Evolutionary conservation across 2,888 invertebrate genomes (phyloP).

Genomic region (Mamestra brassicae): DNA sequence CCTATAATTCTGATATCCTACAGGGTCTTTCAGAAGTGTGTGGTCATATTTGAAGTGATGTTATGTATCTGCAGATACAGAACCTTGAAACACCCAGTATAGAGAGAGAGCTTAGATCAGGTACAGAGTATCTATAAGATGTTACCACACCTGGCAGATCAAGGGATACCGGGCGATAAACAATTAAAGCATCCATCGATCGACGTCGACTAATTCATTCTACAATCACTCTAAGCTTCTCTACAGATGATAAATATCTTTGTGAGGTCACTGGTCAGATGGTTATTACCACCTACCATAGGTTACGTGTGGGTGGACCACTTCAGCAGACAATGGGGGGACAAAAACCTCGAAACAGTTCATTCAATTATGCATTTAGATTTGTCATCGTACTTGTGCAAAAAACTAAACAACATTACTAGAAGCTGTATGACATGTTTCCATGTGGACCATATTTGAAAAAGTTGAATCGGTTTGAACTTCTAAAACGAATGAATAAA

Average conservation of each 20-base stretch:
- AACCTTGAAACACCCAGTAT: too few relatives aligned
- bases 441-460: neutral
- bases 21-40: too few relatives aligned
- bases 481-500: neutral
- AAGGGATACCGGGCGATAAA: too few relatives aligned
- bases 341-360: constrained; percentile 2
- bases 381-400: constrained; percentile 14
- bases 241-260: neutral
- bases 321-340: constrained; percentile 22
- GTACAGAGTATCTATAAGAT: neutral
- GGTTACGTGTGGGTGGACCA: constrained; percentile 28
- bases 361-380: neutral
- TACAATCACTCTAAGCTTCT: neutral
- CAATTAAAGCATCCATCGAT: too few relatives aligned
- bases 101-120: too few relatives aligned
- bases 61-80: too few relatives aligned
- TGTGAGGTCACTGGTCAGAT: constrained; percentile 15
- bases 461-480: neutral
- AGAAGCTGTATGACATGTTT: neutral
- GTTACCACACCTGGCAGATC: too few relatives aligned
- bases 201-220: too few relatives aligned
- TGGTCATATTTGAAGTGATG: too few relatives aligned
- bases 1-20: too few relatives aligned
- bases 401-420: neutral
- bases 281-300: neutral